A percentile compares a stretch with the other conserved stretches of the same genome.
These are phyloP conservation scores for Zaprionus camerounensis DNA, from an alignment of 1,140 invertebrate species.

Conservation along the genomic window DNA sequence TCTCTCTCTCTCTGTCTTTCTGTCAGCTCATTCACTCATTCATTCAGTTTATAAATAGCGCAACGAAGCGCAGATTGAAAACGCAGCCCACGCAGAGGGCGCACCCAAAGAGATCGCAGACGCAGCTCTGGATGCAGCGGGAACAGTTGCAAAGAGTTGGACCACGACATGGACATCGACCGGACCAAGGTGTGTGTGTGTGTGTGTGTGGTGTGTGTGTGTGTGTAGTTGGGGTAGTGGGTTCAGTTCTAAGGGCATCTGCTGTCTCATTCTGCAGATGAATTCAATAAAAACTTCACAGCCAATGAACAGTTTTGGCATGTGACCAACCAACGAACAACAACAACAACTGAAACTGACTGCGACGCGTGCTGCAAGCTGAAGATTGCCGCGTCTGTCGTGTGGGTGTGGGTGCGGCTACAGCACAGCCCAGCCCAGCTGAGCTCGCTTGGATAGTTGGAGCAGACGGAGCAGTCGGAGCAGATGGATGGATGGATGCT, in stretches of 20 bases:
- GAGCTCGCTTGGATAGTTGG: conserved; percentile 6
- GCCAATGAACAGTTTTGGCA: conserved; percentile 73
- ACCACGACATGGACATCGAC: neutral
- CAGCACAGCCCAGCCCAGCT: conserved; percentile 34
- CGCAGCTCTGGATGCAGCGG: neutral
- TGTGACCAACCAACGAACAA: conserved; percentile 58
- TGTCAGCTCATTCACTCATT: conserved; percentile 54
- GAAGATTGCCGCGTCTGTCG: conserved; percentile 38
- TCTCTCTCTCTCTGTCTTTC: neutral
- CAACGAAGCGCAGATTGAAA: conserved; percentile 68
- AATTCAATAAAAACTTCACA: conserved; percentile 82
- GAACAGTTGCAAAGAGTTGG: neutral
- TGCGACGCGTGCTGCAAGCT: conserved; percentile 52
- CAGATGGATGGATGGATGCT: conserved; percentile 43
- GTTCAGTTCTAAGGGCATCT: too few species aligned
- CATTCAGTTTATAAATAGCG: conserved; percentile 75
- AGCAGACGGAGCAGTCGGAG: neutral
- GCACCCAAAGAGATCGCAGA: conserved; percentile 40
- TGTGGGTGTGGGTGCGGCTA: conserved; percentile 75
- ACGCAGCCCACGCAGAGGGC: conserved; percentile 64
- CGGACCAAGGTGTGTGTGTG: neutral
- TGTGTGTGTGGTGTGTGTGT: neutral
- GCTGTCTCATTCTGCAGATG: conserved; percentile 23
- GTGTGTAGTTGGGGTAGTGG: too few species aligned
- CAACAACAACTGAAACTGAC: conserved; percentile 11